These are phyloP conservation scores for Gallinago stenura DNA, from an alignment of 2,797 vertebrate species.

Conservation along the genomic window DNA sequence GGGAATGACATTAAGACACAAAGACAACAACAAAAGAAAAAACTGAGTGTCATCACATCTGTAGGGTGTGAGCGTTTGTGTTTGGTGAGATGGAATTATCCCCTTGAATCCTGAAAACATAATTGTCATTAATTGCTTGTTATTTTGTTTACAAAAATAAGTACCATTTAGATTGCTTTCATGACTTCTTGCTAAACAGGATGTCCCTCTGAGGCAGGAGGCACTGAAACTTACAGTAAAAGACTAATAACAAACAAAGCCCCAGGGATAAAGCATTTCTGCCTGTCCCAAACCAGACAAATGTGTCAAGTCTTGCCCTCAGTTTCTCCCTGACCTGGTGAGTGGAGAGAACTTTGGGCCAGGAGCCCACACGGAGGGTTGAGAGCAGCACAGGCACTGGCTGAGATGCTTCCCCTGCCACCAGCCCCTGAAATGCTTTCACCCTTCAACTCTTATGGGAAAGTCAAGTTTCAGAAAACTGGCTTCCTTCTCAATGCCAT, in stretches of 20 bases:
- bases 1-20: not conserved
- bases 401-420: not conserved
- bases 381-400: not conserved
- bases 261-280: conserved; percentile 10
- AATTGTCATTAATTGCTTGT: conserved; percentile 52
- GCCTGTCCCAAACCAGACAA: conserved; percentile 20
- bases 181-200: conserved; percentile 54
- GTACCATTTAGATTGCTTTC: conserved; percentile 19
- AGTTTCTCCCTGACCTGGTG: not conserved
- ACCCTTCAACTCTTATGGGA: not conserved
- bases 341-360: not conserved
- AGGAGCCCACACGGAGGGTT: not conserved
- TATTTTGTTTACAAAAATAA: conserved; percentile 44
- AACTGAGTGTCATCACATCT: conserved; percentile 9
- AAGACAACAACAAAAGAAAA: conserved; percentile 46
- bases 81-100: conserved; percentile 7
- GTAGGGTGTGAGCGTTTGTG: not conserved
- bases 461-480: not conserved
- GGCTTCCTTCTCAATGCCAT: not conserved
- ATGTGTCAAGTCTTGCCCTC: not conserved
- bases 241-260: conserved; percentile 38
- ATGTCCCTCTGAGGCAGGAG: conserved; percentile 46
- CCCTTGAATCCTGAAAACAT: conserved; percentile 21
- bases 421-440: not conserved
- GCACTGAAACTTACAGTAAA: conserved; percentile 42